Evolutionary conservation across 2,888 invertebrate genomes (phyloP), one percentile per base, ranked within the genome.

Genomic region (Suillia variegata): DNA sequence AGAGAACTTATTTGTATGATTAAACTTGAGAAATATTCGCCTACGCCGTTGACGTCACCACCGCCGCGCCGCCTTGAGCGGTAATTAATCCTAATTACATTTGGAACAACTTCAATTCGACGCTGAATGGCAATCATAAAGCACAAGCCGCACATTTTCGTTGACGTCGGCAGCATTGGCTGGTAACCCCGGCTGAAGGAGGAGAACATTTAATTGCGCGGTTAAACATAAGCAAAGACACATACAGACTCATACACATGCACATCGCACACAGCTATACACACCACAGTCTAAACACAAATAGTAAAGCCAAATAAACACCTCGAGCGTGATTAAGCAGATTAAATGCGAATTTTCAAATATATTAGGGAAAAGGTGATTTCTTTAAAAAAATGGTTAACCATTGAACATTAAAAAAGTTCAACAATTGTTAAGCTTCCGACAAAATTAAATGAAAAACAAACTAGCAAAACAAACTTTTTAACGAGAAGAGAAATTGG

Each of bases 271-370:
- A 38, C 10, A 38, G 10, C 6, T 31, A 31, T 31, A 31, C 12
- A 31, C 12, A 31, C 12, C 38, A 38, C n/a, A 38, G 6, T 6
- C 38, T 38, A 13, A 8, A 38, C 38, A 18, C 45, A 45, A 45
- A 45, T 45, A 20, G 18, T 12, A 15, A 49, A 22, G 42, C 17
- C 22, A 52, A 52, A 52, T 57, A 51, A 57, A 45, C 47, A 57
- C 57, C 57, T 57, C 31, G 52, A 57, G 57, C 52, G 33, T 47
- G 52, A 52, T 52, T 57, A 52, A 13, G 52, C 57, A 51, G 51
- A 20, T 57, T 57, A 50, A 51, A 54, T 42, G 45, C 8, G 54
- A 45, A 42, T 5, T 45, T 42, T 45, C 45, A n/a, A 53, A 53
- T 18, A 10, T n/a, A 31, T 8, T 5, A 5, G 12, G 6, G 12